Conservation (phyloP, 2,888 invertebrate species). For the Drosophila meridionalis region DNA sequence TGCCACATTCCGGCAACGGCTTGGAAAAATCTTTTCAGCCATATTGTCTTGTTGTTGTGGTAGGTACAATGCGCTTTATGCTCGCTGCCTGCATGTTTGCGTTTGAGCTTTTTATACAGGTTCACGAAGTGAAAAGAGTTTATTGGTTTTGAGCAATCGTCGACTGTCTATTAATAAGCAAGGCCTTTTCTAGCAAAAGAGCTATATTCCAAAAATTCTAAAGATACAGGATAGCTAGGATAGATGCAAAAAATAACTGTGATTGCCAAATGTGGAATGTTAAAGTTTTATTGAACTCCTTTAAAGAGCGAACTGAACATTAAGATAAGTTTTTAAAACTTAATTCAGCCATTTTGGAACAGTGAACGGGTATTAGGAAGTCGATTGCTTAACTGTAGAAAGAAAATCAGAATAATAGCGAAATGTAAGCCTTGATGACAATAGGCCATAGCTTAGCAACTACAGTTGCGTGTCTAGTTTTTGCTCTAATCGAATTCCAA, state of each 20-base stretch:
- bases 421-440: conserved; percentile 41
- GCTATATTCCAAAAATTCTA: too few relatives aligned
- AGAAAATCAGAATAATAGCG: conserved; percentile 12
- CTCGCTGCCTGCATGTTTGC: conserved; percentile 25
- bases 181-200: too few relatives aligned
- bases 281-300: neutral
- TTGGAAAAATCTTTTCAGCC: conserved; percentile 29
- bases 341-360: neutral
- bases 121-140: neutral
- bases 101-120: conserved; percentile 3
- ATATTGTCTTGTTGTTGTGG: conserved; percentile 31
- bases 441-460: conserved; percentile 17
- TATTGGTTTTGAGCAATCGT: neutral
- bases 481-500: conserved; percentile 3
- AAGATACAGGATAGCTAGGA: too few relatives aligned
- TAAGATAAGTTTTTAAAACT: neutral
- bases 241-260: too few relatives aligned
- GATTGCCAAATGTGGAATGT: neutral
- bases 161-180: neutral
- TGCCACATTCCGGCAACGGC: conserved; percentile 70
- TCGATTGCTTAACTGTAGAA: neutral
- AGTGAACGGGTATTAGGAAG: neutral
- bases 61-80: conserved; percentile 28
- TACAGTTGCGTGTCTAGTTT: conserved; percentile 30
- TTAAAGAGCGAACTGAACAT: neutral